Conservation (phyloP, 2,888 invertebrate genomes). For the Orthosia cruda region DNA sequence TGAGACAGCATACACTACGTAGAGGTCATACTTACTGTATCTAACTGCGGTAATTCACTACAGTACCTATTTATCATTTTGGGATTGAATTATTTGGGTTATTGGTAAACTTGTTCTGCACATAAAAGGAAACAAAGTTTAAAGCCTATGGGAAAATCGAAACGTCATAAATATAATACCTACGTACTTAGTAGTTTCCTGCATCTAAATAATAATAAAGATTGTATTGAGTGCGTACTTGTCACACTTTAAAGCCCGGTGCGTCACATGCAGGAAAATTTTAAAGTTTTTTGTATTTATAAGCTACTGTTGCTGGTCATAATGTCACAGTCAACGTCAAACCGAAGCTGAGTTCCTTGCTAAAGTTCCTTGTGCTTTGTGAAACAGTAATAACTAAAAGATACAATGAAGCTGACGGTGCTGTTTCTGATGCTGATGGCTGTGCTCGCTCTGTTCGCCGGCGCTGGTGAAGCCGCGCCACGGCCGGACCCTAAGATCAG, state of each 20-base stretch:
- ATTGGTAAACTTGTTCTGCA: too few species aligned
- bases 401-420: conserved; percentile 28
- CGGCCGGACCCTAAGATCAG: conserved; percentile 9
- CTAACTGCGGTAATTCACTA: too few species aligned
- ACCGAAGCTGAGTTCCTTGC: neutral
- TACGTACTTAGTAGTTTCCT: neutral
- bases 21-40: too few species aligned
- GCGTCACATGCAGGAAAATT: conserved; percentile 27
- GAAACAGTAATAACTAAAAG: conserved; percentile 2
- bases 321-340: conserved; percentile 8
- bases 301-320: neutral
- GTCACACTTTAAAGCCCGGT: conserved; percentile 10
- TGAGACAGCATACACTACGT: too few species aligned
- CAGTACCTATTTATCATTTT: too few species aligned
- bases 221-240: neutral
- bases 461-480: conserved; percentile 29
- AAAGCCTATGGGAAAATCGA: neutral
- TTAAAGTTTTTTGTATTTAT: conserved; percentile 6
- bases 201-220: neutral
- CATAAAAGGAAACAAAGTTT: neutral
- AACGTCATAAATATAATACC: neutral
- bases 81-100: too few species aligned
- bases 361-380: neutral
- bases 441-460: conserved; percentile 28
- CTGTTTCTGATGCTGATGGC: conserved; percentile 43